Conservation (phyloP, 2,797 vertebrate species). For the Neostethus bicornis region DNA sequence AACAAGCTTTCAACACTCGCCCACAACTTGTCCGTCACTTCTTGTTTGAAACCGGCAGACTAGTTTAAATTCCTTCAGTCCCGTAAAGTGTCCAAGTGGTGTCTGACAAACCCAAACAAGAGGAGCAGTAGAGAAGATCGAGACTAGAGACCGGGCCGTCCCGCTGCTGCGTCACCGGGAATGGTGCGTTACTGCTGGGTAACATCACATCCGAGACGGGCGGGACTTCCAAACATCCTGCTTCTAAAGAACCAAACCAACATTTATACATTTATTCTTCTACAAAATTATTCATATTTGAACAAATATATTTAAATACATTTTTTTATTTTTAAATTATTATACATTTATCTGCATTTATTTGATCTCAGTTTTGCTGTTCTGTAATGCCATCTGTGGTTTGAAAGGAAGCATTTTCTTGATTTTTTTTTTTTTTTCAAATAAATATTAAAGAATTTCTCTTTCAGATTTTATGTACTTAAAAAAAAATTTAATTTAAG, state of each 20-base stretch:
- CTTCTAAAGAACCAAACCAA: conserved; percentile 27
- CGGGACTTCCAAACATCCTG: conserved; percentile 82
- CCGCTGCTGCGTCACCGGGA: conserved; percentile 81
- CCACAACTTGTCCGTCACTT: conserved; percentile 6
- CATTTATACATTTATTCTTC: too few species aligned
- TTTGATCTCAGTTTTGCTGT: too few species aligned
- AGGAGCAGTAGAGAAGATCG: conserved; percentile 29
- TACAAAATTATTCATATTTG: too few species aligned
- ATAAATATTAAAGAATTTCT: too few species aligned
- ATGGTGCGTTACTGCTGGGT: conserved; percentile 81
- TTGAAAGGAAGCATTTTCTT: too few species aligned
- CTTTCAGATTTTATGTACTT: too few species aligned
- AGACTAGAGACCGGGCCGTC: conserved; percentile 62
- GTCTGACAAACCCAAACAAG: conserved; percentile 49
- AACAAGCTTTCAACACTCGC: conserved; percentile 4
- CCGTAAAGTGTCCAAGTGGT: conserved; percentile 68
- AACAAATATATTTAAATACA: too few species aligned
- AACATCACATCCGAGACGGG: conserved; percentile 82
- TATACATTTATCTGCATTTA: too few species aligned
- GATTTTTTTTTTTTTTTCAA: too few species aligned
- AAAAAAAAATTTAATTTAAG: too few species aligned
- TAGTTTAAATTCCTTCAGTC: conserved; percentile 13
- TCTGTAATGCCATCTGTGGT: too few species aligned
- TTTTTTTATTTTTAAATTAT: too few species aligned
- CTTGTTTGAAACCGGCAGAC: not conserved